Evolutionary conservation across 30 jellyfish, hydroid and myxozoan genomes (phyloP).

Genomic region (Morbakka virulenta): DNA sequence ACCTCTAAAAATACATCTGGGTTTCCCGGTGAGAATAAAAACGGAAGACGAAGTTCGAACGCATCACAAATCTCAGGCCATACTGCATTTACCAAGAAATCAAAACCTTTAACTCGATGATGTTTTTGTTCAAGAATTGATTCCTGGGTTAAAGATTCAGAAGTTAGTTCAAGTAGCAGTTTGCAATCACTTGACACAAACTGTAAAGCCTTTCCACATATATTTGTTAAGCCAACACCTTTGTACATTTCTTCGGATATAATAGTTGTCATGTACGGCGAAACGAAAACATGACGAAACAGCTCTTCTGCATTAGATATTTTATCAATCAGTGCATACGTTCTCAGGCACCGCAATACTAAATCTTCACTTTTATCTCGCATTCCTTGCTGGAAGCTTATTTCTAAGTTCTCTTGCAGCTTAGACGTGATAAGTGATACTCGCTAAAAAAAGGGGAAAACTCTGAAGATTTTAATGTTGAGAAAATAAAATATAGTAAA

Average conservation of each 20-base stretch:
- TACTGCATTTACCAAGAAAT: constrained; percentile 70
- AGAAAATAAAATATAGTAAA: too few species aligned
- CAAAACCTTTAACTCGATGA: constrained; percentile 73
- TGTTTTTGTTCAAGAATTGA: constrained; percentile 29
- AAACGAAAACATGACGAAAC: constrained; percentile 70
- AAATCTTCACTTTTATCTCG: constrained; percentile 45
- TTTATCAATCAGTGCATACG: constrained; percentile 88
- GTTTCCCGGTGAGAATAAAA: constrained; percentile 90
- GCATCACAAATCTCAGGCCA: constrained; percentile 90
- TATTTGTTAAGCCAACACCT: constrained; percentile 38
- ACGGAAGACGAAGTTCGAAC: constrained; percentile 66
- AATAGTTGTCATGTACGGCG: constrained; percentile 42
- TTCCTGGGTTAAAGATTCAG: constrained; percentile 23
- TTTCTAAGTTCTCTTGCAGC: constrained; percentile 86
- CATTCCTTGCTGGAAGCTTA: constrained; percentile 70
- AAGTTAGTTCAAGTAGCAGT: constrained; percentile 51
- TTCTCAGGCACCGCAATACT: constrained; percentile 73
- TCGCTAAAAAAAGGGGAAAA: constrained; percentile 36
- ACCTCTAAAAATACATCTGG: constrained; percentile 84
- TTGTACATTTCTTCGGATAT: constrained; percentile 46
- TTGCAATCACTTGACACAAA: constrained; percentile 62
- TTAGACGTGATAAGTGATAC: constrained; percentile 93
- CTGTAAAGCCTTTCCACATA: constrained; percentile 44
- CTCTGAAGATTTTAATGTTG: neutral
- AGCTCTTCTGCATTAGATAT: constrained; percentile 85